Evolutionary conservation across 2,113 vertebrate genomes (phyloP), one percentile per base, ranked within the genome.

Genomic region (Antennarius striatus): DNA sequence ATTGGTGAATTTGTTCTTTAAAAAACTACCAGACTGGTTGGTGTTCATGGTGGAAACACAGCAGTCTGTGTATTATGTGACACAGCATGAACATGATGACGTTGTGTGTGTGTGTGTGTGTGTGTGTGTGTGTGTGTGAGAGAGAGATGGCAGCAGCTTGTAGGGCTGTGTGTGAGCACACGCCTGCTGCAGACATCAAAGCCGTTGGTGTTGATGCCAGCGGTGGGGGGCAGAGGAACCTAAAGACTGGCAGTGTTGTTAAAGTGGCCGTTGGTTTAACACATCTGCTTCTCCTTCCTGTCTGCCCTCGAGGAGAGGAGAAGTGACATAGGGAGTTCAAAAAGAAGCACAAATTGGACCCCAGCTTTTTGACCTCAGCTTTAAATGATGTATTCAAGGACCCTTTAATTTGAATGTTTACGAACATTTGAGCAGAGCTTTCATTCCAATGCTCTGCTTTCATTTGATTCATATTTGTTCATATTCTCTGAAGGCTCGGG

Each of bases 271-370:
- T 85, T 82, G 48, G 70, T 11, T 64, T 77, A 86, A 82, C 86
- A 90, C 90, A 91, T 89, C 81, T 90, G 85, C 75, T 81, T 57
- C 50, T 9, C 76, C 76, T 89, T 91, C 88, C 86, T 83, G 28
- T 67, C 36, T 29, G 71, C 79, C 85, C 73, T 32, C 0, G 6
- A 71, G 79, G 62, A 71, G 57, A 80, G 63, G 11, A 87, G 89
- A 89, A 88, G 87, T 83, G 82, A 76, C 90, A 86, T 61, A 61
- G 78, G 66, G 86, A 73, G 77, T 90, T 90, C 85, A 91, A 90
- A 90, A 81, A 76, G 17, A 64, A 48, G 71, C 79, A 75, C 73
- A 81, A 87, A 85, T 74, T 82, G 49, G 12, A 77, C 62, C 59
- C 39, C 52, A 42, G 52, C 43, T 74, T 71, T 36, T 53, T 48